Evolutionary conservation across 2,797 vertebrate genomes (phyloP).

Genomic region (Rhinogobio ventralis): DNA sequence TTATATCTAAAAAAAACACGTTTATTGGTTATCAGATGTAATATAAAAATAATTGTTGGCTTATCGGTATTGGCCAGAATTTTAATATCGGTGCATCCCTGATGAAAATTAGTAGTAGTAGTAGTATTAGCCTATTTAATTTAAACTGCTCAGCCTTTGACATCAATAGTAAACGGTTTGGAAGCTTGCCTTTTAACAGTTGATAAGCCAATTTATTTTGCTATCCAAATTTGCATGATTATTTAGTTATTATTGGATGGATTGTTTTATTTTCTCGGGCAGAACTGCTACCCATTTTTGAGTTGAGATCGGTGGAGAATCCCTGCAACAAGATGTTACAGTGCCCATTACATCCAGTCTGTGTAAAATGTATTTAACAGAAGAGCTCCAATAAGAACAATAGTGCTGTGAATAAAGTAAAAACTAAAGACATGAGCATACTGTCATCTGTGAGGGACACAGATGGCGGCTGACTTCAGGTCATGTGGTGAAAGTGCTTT

Average conservation of each 20-base stretch:
- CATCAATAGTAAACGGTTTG: neutral
- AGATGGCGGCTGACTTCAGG: conserved; percentile 68
- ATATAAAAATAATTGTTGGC: neutral
- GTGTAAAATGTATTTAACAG: conserved; percentile 10
- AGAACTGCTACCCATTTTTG: neutral
- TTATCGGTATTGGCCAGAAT: neutral
- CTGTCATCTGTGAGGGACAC: conserved; percentile 54
- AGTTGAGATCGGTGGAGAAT: neutral
- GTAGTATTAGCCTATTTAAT: neutral
- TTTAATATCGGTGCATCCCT: neutral
- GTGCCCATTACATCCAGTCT: neutral
- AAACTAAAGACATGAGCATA: conserved; percentile 26
- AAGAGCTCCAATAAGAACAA: neutral
- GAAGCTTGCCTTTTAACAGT: neutral
- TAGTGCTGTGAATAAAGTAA: conserved; percentile 42
- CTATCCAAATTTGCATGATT: neutral
- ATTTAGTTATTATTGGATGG: neutral
- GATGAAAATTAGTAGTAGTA: neutral
- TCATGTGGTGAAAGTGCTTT: conserved; percentile 71
- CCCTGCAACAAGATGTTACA: neutral
- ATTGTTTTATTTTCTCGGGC: neutral
- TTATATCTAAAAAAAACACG: too few relatives aligned
- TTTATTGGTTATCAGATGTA: neutral
- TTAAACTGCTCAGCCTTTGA: neutral
- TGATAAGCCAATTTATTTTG: neutral